Evolutionary conservation across 2,797 vertebrate species (phyloP).

Genomic region (Serranus cabrilla): DNA sequence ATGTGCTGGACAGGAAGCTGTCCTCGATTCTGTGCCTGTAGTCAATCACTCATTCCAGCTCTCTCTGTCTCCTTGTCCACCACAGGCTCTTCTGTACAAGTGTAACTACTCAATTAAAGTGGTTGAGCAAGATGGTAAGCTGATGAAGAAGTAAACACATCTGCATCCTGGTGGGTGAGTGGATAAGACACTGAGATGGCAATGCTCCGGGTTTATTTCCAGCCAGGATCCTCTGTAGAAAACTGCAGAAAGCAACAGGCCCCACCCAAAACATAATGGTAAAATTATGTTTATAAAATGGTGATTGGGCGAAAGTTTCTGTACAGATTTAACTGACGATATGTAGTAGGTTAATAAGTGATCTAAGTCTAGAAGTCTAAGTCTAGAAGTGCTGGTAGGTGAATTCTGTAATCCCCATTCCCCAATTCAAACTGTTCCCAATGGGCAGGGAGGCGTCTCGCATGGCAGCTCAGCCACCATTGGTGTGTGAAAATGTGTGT

Average conservation of each 20-base stretch:
- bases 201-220: constrained; percentile 1
- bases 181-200: constrained; percentile 11
- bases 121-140: constrained; percentile 35
- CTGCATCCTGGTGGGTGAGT: constrained; percentile 14
- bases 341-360: too few relatives aligned
- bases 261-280: constrained; percentile 26
- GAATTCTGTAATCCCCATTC: too few relatives aligned
- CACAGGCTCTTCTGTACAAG: constrained; percentile 38
- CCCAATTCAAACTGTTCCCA: too few relatives aligned
- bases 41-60: constrained; percentile 14
- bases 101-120: constrained; percentile 42
- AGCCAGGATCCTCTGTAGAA: constrained; percentile 28
- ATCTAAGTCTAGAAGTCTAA: too few relatives aligned
- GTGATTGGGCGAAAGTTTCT: too few relatives aligned
- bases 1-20: constrained; percentile 9
- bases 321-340: too few relatives aligned
- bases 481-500: too few relatives aligned
- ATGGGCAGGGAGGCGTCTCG: too few relatives aligned
- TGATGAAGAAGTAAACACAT: constrained; percentile 40
- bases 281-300: too few relatives aligned
- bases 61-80: constrained; percentile 15
- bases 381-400: too few relatives aligned
- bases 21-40: not conserved
- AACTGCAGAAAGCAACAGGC: constrained; percentile 2
- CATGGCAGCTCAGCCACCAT: too few relatives aligned